Conservation (phyloP, 2,113 vertebrate species). For the Strix aluco region DNA sequence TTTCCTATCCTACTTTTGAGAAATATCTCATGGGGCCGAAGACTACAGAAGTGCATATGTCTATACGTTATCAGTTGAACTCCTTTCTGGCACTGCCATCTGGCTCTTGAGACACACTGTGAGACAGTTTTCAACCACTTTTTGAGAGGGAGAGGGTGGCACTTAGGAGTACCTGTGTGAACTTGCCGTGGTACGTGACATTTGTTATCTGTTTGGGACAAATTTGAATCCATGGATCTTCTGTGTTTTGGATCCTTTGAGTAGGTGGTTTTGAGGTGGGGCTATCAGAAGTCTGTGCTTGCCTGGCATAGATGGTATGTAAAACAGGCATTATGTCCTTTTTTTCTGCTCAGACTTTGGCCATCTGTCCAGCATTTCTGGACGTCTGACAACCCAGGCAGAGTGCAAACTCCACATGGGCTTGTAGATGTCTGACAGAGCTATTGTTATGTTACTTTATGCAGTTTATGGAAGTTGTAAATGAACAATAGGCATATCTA, state of each 20-base stretch:
- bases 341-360: background rate
- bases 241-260: background rate
- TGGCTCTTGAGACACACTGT: background rate
- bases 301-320: background rate
- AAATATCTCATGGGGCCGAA: background rate
- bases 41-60: background rate
- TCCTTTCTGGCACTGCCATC: background rate
- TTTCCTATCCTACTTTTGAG: background rate
- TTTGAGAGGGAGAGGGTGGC: background rate
- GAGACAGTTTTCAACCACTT: background rate
- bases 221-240: background rate
- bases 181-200: accelerated
- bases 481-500: background rate
- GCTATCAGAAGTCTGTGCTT: background rate
- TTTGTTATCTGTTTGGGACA: background rate
- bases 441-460: background rate
- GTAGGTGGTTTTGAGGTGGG: background rate
- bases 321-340: background rate
- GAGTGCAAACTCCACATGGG: background rate
- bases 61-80: accelerated
- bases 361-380: background rate
- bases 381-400: background rate
- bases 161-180: background rate
- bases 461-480: background rate
- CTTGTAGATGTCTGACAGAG: background rate